phyloP scores from a whole-genome alignment of 2,797 vertebrate genomes.

The Pseudochaenichthys georgianus region DNA sequence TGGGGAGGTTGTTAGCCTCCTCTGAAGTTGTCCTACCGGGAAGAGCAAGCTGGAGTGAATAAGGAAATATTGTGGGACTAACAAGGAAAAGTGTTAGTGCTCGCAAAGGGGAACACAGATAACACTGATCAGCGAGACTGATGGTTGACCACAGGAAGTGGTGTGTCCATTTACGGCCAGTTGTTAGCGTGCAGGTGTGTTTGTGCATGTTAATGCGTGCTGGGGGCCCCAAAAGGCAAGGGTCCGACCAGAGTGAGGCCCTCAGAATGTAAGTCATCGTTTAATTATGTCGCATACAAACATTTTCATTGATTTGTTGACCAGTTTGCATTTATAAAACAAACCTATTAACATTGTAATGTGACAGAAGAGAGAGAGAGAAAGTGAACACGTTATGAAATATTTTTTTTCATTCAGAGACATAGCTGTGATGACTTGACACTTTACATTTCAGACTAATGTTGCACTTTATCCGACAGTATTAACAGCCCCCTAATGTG shows the following conservation, averaged over 20 bases:
- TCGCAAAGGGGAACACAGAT: constrained; percentile 31
- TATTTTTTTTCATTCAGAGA: constrained; percentile 9
- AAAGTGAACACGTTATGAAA: constrained; percentile 9
- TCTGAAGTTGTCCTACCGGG: constrained; percentile 4
- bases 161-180: constrained; percentile 28
- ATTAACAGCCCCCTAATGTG: constrained; percentile 49
- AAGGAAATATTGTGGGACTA: constrained; percentile 28
- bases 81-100: constrained; percentile 34
- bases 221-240: neutral
- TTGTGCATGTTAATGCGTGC: constrained; percentile 8
- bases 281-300: constrained; percentile 27
- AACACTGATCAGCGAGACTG: constrained; percentile 14
- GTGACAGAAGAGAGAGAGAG: constrained; percentile 26
- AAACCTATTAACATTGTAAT: constrained; percentile 27
- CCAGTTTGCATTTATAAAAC: constrained; percentile 42
- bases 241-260: constrained; percentile 2
- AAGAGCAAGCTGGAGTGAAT: constrained; percentile 23
- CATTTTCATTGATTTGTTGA: constrained; percentile 22
- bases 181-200: constrained; percentile 10
- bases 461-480: constrained; percentile 75
- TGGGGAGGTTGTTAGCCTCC: constrained; percentile 17
- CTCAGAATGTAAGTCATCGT: constrained; percentile 36
- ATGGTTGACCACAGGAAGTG: constrained; percentile 13
- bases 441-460: constrained; percentile 32
- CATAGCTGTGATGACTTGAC: constrained; percentile 28